Evolutionary conservation across 2,888 invertebrate genomes (phyloP), one percentile per base, ranked within the genome.

Genomic region (Phorcus lineatus): DNA sequence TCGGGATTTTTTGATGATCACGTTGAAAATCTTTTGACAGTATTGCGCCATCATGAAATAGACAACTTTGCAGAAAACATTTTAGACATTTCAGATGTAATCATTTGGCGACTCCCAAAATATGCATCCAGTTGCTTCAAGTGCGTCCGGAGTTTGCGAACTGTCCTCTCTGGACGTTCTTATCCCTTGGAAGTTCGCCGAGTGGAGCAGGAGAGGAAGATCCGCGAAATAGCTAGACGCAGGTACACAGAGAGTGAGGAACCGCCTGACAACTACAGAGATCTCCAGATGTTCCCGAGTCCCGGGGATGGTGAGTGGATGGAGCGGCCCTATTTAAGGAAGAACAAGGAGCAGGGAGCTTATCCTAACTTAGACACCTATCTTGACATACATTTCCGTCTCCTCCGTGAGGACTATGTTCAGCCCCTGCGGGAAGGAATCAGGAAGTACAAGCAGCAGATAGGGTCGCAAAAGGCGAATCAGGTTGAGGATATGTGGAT

Each of bases 361-460:
- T 97, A 96, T 91, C 90, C 93, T 3, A 94, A 94, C 89, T 94
- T 95, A 0, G 94, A 95, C 76, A 95, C 96, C 88, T 97, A 97
- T 90, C 93, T 97, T 24, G 96, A 96, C 86, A 94, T 91, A 2
- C 97, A 97, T 87, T 96, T 96, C 90, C 95, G 96, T 36, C 93
- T 97, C 47, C 90, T 97, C 74, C 93, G 96, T 52, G 97, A 97
- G 93, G 97, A 97, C 93, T 97, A 96, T 90, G 94, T 96, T 52
- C 94, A 94, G 31, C 96, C 97, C 0, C 91, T 97, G 31, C 93
- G 96, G 52, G 94, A 95, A 87, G 96, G 96, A 81, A 94, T 96
- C 90, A 90, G 91, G 85, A 94, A 94, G 88, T 95, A 95, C 88
- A 90, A 94, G 84, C 53, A 55, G 11, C 81, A 78, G 9, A 77